Percentiles rank a stretch among this genome's conserved stretches.
These are phyloP conservation scores for Esox lucius DNA, from an alignment of 2,797 vertebrate species.

Conservation along the genomic window DNA sequence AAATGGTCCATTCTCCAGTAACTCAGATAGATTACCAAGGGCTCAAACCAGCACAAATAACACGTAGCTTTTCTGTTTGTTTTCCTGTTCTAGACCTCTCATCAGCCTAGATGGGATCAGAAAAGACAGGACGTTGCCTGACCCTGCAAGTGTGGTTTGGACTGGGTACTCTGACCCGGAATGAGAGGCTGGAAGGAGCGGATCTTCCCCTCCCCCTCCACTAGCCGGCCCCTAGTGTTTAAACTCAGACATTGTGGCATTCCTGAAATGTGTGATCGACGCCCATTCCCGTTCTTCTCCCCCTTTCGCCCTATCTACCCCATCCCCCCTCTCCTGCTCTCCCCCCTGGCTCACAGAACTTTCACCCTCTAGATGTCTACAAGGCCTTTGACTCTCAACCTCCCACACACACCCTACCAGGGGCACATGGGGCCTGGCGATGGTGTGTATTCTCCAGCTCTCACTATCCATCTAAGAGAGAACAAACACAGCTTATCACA, in stretches of 20 bases:
- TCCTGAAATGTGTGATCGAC: conserved; percentile 55
- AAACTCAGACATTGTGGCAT: conserved; percentile 49
- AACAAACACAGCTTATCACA: conserved; percentile 28
- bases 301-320: conserved; percentile 15
- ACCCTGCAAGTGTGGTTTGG: conserved; percentile 11
- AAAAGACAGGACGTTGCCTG: neutral
- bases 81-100: neutral
- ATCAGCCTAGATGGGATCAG: neutral
- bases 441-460: neutral
- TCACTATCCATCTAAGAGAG: neutral
- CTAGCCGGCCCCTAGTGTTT: conserved; percentile 16
- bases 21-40: neutral
- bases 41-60: neutral
- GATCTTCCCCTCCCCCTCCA: conserved; percentile 18
- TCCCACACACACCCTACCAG: neutral
- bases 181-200: conserved; percentile 34
- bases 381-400: conserved; percentile 22
- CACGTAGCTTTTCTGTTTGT: neutral
- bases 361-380: conserved; percentile 8
- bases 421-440: too few relatives aligned
- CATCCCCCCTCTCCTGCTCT: neutral
- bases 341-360: neutral
- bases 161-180: conserved; percentile 18
- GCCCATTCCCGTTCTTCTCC: conserved; percentile 22
- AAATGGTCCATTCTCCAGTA: conserved; percentile 8